Percentiles rank a stretch among this genome's conserved stretches.
These are phyloP conservation scores for Muscidifurax raptorellus DNA, from an alignment of 1,140 invertebrate species.

Conservation along the genomic window DNA sequence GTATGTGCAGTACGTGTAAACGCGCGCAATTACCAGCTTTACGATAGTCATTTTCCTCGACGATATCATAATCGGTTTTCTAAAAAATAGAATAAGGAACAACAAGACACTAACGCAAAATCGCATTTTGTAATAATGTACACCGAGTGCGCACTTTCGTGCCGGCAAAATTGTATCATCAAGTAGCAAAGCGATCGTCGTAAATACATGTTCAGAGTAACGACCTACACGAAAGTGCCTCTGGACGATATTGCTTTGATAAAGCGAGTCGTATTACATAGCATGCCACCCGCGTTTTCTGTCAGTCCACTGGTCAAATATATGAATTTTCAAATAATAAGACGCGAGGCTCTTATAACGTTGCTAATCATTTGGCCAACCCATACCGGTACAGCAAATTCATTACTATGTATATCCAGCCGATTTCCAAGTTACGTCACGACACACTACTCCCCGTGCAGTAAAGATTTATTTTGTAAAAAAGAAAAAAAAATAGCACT, in stretches of 20 bases:
- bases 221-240: background rate
- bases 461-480: background rate
- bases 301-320: too few relatives aligned
- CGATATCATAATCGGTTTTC: constrained; percentile 41
- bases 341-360: too few relatives aligned
- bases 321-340: too few relatives aligned
- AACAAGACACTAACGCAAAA: background rate
- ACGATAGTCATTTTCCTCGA: constrained; percentile 30
- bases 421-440: too few relatives aligned
- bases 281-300: too few relatives aligned
- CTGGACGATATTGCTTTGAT: constrained; percentile 8
- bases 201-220: background rate
- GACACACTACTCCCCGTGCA: too few relatives aligned
- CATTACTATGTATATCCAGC: too few relatives aligned
- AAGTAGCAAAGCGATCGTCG: background rate
- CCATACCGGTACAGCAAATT: too few relatives aligned
- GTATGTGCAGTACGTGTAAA: background rate
- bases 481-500: background rate
- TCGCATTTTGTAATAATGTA: background rate
- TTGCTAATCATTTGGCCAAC: too few relatives aligned
- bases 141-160: background rate
- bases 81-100: constrained; percentile 11
- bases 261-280: background rate
- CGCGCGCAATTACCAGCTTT: background rate
- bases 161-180: constrained; percentile 36